Base-by-base conservation (phyloP, 1,140 invertebrate genomes). In the Myzus persicae region DNA sequence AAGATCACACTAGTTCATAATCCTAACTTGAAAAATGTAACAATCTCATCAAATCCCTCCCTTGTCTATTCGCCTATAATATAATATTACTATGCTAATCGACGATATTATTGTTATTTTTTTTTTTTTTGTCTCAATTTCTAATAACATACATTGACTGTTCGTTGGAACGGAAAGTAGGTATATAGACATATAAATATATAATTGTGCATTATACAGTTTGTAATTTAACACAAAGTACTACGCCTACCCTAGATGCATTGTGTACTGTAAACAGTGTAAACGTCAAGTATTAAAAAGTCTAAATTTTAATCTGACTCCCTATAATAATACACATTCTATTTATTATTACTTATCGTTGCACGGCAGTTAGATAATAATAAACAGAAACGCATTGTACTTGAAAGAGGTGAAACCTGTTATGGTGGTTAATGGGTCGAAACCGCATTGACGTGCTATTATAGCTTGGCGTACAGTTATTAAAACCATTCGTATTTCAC, bases 401-500 rank as follows among this genome's bases (percentile, higher is more conserved):
- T 87, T 48, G 6, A 87, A 87, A 87, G 81, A 40, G 82, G 38
- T 44, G 26, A 87, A 87, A 87, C 31, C 42, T 11, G 44, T 87
- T 40, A 84, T 48, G 18, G 31, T 46, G 85, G 85, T 14, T 46
- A 87, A 87, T 46, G 26, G 85, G 42, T 87, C 85, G 85, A 87
- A 87, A 59, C 89, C 38, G 20, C 89, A 90, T 54, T 90, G 26
- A 59, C 36, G 46, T 38, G 51, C 54, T 11, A 54, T 42, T 11
- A 54, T 42, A 40, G n/a, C 59, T 59, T 20, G 22, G 42, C 59
- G 24, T n/a, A 90, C 59, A 90, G n/a, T 54, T 90, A 51, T 90
- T 90, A 40, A 89, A 90, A 54, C 20, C 36, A 24, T 90, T 59
- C 26, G 89, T 90, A n/a, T 42, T 90, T 90, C 38, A 67, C 54